Conservation (phyloP, 2,797 vertebrate genomes). For the Amphiprion clarkii region DNA sequence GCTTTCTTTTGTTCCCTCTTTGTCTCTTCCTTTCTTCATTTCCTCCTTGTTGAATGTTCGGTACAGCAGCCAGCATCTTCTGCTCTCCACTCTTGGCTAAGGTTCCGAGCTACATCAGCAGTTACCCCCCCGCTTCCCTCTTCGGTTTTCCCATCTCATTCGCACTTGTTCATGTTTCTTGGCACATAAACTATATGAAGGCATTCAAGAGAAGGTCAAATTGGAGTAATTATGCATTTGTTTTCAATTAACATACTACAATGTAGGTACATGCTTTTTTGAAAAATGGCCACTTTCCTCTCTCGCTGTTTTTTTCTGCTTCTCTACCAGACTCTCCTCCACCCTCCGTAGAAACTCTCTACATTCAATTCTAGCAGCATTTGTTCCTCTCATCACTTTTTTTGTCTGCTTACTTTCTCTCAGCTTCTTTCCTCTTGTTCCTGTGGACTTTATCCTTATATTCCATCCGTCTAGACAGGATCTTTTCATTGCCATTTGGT, state of each 20-base stretch:
- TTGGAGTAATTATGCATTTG: constrained; percentile 10
- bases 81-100: constrained; percentile 33
- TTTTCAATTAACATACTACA: constrained; percentile 23
- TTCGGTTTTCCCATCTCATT: constrained; percentile 8
- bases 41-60: constrained; percentile 12
- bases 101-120: constrained; percentile 61
- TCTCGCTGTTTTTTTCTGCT: neutral
- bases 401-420: neutral
- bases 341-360: neutral
- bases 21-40: constrained; percentile 8
- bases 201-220: constrained; percentile 35
- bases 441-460: constrained; percentile 3
- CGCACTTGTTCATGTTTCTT: constrained; percentile 28
- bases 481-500: too few species aligned
- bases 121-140: constrained; percentile 25
- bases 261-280: neutral
- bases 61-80: constrained; percentile 28
- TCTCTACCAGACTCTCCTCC: neutral
- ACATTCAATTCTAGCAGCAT: neutral
- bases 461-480: constrained; percentile 16
- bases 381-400: constrained; percentile 4
- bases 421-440: constrained; percentile 11
- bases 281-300: neutral
- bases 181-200: constrained; percentile 8
- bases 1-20: constrained; percentile 5